Conservation (phyloP, 2,888 invertebrate genomes). For the Labia minor region DNA sequence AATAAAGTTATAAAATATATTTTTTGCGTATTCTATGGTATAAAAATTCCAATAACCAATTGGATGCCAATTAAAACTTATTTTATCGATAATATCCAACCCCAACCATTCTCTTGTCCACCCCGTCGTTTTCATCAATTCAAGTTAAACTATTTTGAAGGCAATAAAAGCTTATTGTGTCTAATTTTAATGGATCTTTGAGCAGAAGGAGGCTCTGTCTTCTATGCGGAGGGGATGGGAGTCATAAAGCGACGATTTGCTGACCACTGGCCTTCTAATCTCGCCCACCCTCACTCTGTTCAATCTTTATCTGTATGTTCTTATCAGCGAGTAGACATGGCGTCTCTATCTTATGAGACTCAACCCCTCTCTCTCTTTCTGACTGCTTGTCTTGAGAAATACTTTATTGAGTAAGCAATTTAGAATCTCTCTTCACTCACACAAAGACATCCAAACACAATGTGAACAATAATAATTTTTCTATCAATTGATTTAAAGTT, state of each 20-base stretch:
- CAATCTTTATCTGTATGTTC: neutral
- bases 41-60: constrained; percentile 13
- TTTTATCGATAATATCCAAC: neutral
- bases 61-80: neutral
- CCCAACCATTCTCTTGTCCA: too few relatives aligned
- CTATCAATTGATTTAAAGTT: too few relatives aligned
- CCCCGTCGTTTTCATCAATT: neutral
- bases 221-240: neutral
- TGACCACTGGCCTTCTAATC: constrained; percentile 13
- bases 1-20: too few relatives aligned
- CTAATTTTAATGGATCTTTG: constrained; percentile 13
- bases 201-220: neutral
- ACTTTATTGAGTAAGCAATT: too few relatives aligned
- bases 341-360: too few relatives aligned
- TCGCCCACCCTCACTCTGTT: neutral
- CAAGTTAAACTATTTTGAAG: constrained; percentile 1
- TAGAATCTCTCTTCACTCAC: too few relatives aligned
- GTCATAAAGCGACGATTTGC: constrained; percentile 2
- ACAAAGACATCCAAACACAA: too few relatives aligned
- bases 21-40: neutral
- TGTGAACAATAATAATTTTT: too few relatives aligned
- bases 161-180: constrained; percentile 13
- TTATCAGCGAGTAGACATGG: neutral
- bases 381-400: too few relatives aligned
- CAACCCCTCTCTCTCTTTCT: too few relatives aligned